phyloP scores from a whole-genome alignment of 2,113 vertebrate genomes.

The Cyrtonyx montezumae region DNA sequence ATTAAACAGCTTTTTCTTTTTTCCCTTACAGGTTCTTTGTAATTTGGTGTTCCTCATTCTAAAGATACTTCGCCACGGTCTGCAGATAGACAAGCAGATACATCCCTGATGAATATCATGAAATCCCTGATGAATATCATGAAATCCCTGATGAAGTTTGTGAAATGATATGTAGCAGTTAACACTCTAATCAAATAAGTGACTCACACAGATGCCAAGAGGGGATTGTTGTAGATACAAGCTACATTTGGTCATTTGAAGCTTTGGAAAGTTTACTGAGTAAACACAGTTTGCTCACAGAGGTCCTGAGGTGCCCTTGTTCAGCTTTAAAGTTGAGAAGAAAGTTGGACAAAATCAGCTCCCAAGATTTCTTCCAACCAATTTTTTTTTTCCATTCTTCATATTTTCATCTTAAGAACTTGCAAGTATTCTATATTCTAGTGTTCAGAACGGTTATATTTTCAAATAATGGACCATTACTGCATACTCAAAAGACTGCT shows the following conservation, averaged over 20 bases:
- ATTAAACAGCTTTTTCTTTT: neutral
- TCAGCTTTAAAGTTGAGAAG: neutral
- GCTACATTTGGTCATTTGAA: neutral
- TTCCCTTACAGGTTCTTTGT: neutral
- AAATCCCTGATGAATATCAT: neutral
- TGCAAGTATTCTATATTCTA: neutral
- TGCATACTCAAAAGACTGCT: neutral
- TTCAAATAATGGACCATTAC: neutral
- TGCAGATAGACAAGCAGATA: neutral
- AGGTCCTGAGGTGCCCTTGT: neutral
- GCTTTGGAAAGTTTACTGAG: neutral
- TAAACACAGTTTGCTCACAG: neutral
- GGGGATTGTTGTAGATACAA: neutral
- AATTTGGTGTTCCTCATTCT: neutral
- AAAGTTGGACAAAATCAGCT: neutral
- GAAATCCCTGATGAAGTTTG: neutral
- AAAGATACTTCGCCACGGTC: neutral
- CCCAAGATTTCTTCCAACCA: neutral
- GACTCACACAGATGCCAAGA: neutral
- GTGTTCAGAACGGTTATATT: neutral
- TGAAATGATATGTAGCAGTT: neutral
- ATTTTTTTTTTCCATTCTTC: neutral
- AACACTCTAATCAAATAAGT: neutral
- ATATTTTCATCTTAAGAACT: neutral
- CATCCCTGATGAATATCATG: neutral